Evolutionary conservation across 1,140 invertebrate genomes (phyloP).

Genomic region (roundworm (Caenorhabditis elegans)): DNA sequence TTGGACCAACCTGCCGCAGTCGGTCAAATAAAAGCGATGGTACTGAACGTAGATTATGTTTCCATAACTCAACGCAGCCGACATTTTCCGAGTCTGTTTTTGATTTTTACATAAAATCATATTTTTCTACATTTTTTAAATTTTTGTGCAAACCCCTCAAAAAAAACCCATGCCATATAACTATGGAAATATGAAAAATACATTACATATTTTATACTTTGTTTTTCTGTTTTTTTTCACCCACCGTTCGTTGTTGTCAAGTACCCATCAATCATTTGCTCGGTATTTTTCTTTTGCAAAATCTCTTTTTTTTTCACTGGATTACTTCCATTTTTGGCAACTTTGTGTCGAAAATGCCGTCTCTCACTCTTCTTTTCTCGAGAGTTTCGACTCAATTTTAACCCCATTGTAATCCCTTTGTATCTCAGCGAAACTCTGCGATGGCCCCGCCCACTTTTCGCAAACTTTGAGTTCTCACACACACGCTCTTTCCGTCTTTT

Average conservation of each 20-base stretch:
- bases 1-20: no score
- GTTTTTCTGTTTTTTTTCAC: neutral
- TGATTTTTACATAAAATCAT: no score
- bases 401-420: constrained; percentile 32
- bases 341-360: neutral
- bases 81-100: no score
- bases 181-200: no score
- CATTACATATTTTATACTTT: neutral
- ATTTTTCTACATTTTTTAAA: no score
- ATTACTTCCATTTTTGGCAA: neutral
- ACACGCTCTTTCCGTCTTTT: neutral
- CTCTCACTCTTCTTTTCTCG: neutral
- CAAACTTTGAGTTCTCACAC: constrained; percentile 4
- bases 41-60: no score
- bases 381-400: constrained; percentile 23
- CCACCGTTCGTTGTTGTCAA: neutral
- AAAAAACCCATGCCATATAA: no score
- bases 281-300: neutral
- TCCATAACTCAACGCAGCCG: no score
- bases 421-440: neutral
- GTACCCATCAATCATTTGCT: constrained; percentile 8
- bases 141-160: no score
- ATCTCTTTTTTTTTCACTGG: neutral
- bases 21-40: no score
- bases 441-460: neutral